Conservation (phyloP, 2,797 vertebrate species). For the Trachops cirrhosus region DNA sequence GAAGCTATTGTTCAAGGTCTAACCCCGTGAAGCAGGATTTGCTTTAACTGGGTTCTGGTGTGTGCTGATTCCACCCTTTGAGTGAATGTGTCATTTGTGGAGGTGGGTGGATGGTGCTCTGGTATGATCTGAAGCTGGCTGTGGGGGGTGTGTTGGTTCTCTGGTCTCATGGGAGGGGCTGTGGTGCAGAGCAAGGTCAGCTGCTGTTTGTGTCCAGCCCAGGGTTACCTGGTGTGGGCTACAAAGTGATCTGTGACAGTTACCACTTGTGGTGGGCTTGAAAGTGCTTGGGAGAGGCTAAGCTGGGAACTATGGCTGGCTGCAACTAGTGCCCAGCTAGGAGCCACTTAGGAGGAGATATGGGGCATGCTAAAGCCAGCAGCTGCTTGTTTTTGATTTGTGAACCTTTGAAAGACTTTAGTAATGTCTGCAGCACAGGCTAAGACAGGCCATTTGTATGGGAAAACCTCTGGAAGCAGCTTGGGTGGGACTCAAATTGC, state of each 20-base stretch:
- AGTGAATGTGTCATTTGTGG: neutral
- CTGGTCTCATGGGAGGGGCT: neutral
- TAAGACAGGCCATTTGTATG: neutral
- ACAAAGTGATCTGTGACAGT: neutral
- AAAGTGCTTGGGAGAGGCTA: neutral
- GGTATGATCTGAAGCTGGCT: neutral
- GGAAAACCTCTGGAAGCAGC: neutral
- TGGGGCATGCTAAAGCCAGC: neutral
- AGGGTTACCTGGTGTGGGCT: neutral
- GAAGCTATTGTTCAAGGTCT: neutral
- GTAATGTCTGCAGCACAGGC: neutral
- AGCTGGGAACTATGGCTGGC: neutral
- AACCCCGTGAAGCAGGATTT: neutral
- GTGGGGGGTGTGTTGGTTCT: neutral
- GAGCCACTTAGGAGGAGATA: neutral
- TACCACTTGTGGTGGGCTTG: neutral
- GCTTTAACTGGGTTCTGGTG: neutral
- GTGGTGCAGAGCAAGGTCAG: neutral
- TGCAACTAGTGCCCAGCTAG: neutral
- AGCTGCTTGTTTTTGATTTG: neutral
- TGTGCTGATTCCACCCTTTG: neutral
- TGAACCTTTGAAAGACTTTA: neutral
- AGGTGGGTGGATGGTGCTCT: neutral
- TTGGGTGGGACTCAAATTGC: neutral
- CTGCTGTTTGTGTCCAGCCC: neutral